phyloP scores from a whole-genome alignment of 2,113 vertebrate genomes.

The Phrynosoma blainvillii region DNA sequence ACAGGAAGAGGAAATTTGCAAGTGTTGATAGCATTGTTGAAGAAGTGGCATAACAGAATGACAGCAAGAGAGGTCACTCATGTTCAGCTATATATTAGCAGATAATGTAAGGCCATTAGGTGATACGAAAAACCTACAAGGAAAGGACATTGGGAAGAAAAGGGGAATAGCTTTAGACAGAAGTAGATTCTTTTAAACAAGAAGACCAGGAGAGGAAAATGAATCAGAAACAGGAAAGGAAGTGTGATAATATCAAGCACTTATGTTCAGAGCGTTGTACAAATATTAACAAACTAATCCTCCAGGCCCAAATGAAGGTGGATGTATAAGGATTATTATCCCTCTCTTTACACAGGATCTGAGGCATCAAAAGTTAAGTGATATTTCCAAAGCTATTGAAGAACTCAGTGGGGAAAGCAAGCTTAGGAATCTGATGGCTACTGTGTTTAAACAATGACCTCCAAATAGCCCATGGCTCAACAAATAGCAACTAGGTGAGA shows the following conservation, averaged over 20 bases:
- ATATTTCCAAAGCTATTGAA: conserved; percentile 14
- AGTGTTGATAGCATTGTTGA: background rate
- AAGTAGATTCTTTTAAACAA: conserved; percentile 21
- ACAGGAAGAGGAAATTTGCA: background rate
- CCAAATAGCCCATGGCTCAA: background rate
- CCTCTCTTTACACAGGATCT: conserved; percentile 53
- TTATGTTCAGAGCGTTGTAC: conserved; percentile 73
- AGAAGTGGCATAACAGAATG: background rate
- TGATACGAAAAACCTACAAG: accelerated
- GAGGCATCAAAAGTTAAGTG: conserved; percentile 64
- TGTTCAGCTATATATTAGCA: conserved; percentile 1
- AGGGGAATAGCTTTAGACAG: background rate
- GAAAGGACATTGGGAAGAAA: background rate
- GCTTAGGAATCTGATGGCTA: conserved; percentile 23
- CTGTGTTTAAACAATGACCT: background rate
- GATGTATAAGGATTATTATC: conserved; percentile 73
- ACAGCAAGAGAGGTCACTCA: background rate
- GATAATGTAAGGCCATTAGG: background rate
- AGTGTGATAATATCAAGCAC: conserved; percentile 65
- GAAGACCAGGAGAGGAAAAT: conserved; percentile 38
- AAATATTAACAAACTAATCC: conserved; percentile 76
- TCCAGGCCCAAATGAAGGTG: conserved; percentile 66
- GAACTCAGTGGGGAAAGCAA: conserved; percentile 29
- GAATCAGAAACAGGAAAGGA: conserved; percentile 53
- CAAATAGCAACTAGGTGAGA: background rate